A percentile compares a stretch with the other conserved stretches of the same genome.
These are phyloP conservation scores for Cuniculus paca DNA, from an alignment of 2,797 vertebrate genomes.

Conservation along the genomic window DNA sequence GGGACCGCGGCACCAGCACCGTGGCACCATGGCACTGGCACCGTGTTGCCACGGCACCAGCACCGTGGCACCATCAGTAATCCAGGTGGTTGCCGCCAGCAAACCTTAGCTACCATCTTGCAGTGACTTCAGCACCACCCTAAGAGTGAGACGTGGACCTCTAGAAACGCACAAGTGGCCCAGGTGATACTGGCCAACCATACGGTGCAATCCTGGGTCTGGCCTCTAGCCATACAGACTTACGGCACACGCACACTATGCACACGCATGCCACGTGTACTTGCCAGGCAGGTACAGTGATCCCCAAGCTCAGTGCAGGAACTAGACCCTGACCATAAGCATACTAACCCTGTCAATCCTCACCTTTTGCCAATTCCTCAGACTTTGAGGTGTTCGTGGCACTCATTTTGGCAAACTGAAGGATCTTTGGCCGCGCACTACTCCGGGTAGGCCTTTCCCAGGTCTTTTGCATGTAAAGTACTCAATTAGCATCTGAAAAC, in stretches of 20 bases:
- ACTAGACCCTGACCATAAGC: neutral
- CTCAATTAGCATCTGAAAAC: neutral
- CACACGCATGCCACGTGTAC: no score
- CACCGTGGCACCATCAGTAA: neutral
- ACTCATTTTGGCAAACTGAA: no score
- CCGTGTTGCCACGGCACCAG: no score
- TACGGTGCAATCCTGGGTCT: neutral
- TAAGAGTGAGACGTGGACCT: neutral
- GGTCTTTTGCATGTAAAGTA: neutral
- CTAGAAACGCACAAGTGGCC: neutral
- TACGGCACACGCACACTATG: neutral
- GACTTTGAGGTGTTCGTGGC: neutral
- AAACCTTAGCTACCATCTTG: neutral
- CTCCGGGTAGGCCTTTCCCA: rapidly evolving
- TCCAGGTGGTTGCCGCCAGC: neutral
- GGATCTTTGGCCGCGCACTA: rapidly evolving
- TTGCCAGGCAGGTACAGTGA: no score
- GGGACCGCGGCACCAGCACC: neutral
- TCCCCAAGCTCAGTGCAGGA: neutral
- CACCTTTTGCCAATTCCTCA: neutral
- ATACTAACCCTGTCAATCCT: neutral
- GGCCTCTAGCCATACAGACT: neutral
- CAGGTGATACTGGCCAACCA: neutral
- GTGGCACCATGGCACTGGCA: neutral
- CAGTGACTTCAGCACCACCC: neutral